A percentile compares a stretch with the other conserved stretches of the same genome.
Conservation (phyloP, 1,140 invertebrate genomes). For the Atta cephalotes region DNA sequence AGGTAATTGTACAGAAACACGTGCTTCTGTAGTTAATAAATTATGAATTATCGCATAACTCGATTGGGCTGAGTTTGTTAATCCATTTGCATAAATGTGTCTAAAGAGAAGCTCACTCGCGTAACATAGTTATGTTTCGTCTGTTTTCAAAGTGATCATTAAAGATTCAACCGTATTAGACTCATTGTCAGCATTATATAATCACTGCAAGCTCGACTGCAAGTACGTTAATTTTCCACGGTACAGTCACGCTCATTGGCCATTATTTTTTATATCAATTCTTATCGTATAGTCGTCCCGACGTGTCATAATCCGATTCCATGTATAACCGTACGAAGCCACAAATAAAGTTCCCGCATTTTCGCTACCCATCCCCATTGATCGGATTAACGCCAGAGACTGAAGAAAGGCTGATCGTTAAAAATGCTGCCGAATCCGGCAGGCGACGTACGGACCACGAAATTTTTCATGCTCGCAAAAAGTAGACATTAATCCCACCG, state of each 20-base stretch:
- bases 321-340: neutral
- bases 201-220: neutral
- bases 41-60: slow-evolving; percentile 6
- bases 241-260: neutral
- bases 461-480: slow-evolving; percentile 52
- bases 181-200: neutral
- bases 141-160: neutral
- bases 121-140: neutral
- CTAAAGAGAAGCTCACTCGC: neutral
- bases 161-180: slow-evolving; percentile 25
- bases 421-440: slow-evolving; percentile 35
- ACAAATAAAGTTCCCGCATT: slow-evolving; percentile 16
- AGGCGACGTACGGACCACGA: slow-evolving; percentile 6
- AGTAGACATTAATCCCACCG: slow-evolving; percentile 35
- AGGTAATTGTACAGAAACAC: slow-evolving; percentile 16
- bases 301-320: neutral
- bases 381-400: slow-evolving; percentile 46
- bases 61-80: neutral
- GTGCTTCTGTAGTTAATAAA: slow-evolving; percentile 5
- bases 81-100: slow-evolving; percentile 24
- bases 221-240: neutral
- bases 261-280: neutral
- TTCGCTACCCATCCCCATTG: neutral
- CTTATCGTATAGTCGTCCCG: neutral
- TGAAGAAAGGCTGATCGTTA: slow-evolving; percentile 52